Evolutionary conservation across 1,140 invertebrate species (phyloP), one percentile per base, ranked within the genome.

Genomic region (Oedothorax gibbosus): DNA sequence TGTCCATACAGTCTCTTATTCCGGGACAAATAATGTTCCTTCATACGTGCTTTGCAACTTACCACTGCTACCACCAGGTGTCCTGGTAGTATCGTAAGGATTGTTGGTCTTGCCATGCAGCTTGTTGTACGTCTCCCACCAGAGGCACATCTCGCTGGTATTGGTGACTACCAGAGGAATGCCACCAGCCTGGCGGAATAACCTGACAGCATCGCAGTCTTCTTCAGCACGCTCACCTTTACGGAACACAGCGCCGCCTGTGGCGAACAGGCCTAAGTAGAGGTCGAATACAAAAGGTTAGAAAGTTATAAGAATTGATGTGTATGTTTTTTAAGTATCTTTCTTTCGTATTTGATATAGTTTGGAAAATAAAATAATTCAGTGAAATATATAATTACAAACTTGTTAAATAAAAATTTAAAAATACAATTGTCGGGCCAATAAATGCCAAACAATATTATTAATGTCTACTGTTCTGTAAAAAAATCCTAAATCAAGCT

Each of bases 121-220:
- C 20, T 92, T 93, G 89, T 99, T 99, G 75, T 93, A 93, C 7
- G 95, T 95, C 90, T 99, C 97, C 94, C 95, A 97, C 90, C 94
- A 93, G 35, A 94, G 89, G 87, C 94, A 94, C 87, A 96, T 93
- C 50, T 98, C 98, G 89, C 95, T 96, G 62, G 98, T 90, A 91
- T 96, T 96, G 2, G 96, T 96, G 0, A 96, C 93, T 64, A 94
- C 92, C 0, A 97, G 89, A 0, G 94, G 93, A 72, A 98, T 96
- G 9, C n/a, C 92, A 94, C 11, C 96, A 95, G 35, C 95, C 93
- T 14, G 90, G 88, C 86, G 91, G 64, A 96, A 87, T 0, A 91
- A 88, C n/a, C 89, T 87, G 0, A 98, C 93, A 0, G 91, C 92
- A 7, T 90, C 90, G 0, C 95, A 95, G 90, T 98, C 95, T 53